A percentile compares a stretch with the other conserved stretches of the same genome.
phyloP scores from a whole-genome alignment of 1,140 invertebrate genomes.

The Ericerus pela region DNA sequence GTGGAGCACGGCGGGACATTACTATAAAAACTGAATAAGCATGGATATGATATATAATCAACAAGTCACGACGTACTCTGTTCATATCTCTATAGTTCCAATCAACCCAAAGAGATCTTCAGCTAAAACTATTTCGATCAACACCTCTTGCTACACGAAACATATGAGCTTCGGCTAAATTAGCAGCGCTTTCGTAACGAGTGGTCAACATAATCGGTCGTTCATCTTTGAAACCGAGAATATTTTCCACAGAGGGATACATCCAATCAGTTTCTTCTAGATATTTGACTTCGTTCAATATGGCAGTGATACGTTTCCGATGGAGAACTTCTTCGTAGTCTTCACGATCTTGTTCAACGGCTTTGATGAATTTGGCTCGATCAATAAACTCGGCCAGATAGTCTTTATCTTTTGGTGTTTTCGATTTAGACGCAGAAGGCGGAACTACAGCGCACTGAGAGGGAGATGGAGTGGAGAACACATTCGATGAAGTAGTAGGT shows the following conservation, averaged over 20 bases:
- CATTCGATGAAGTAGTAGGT: background rate
- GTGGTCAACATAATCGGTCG: conserved; percentile 2
- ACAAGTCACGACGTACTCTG: conserved; percentile 5
- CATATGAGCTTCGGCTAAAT: conserved; percentile 2
- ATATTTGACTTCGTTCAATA: conserved; percentile 1
- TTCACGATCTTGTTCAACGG: conserved; percentile 3
- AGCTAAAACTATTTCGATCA: background rate
- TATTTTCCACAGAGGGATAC: conserved; percentile 4
- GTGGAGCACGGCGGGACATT: background rate
- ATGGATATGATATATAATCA: too few species aligned
- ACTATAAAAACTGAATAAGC: too few species aligned
- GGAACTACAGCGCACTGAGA: background rate
- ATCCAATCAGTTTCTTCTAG: conserved; percentile 9
- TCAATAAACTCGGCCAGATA: background rate
- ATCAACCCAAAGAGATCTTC: too few species aligned
- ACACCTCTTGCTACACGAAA: background rate
- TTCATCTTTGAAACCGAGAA: conserved; percentile 2
- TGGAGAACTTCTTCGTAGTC: conserved; percentile 2
- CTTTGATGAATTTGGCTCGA: background rate
- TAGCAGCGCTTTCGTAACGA: background rate
- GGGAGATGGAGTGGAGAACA: background rate
- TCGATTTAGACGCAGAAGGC: background rate
- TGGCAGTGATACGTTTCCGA: background rate
- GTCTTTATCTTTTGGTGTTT: background rate
- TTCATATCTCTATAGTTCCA: too few species aligned